Evolutionary conservation across 2,888 invertebrate genomes (phyloP).

Genomic region (Drosophila lacicola): DNA sequence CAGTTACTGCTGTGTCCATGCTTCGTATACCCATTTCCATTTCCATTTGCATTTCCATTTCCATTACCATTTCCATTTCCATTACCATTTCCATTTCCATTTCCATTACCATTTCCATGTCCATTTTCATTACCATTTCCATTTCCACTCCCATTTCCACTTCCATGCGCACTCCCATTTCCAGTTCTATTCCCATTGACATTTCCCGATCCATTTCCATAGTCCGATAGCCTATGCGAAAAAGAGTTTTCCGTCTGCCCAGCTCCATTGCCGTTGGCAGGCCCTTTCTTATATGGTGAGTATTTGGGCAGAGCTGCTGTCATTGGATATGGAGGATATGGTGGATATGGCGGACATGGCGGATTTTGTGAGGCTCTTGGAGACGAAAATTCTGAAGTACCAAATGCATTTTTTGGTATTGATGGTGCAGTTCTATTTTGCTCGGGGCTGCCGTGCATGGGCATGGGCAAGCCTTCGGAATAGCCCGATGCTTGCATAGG

Average conservation of each 20-base stretch:
- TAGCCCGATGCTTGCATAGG: slow-evolving; percentile 8
- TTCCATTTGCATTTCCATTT: slow-evolving; percentile 1
- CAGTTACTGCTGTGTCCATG: slow-evolving; percentile 40
- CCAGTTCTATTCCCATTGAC: background rate
- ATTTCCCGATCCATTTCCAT: slow-evolving; percentile 5
- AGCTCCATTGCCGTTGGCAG: background rate
- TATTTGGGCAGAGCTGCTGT: background rate
- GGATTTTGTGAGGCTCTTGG: background rate
- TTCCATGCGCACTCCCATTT: background rate
- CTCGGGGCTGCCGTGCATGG: too few relatives aligned
- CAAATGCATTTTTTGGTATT: background rate
- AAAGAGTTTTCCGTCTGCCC: slow-evolving; percentile 4
- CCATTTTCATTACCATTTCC: background rate
- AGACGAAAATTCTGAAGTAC: background rate
- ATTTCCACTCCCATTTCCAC: background rate
- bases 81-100: slow-evolving; percentile 14
- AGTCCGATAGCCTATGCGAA: slow-evolving; percentile 2
- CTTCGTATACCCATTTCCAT: slow-evolving; percentile 30
- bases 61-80: slow-evolving; percentile 3
- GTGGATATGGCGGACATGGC: background rate
- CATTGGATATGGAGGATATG: background rate
- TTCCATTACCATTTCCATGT: background rate
- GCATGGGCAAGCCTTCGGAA: too few relatives aligned
- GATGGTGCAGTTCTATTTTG: background rate
- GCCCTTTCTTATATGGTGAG: background rate